phyloP scores from a whole-genome alignment of 2,797 vertebrate genomes.

The Heliangelus exortis region DNA sequence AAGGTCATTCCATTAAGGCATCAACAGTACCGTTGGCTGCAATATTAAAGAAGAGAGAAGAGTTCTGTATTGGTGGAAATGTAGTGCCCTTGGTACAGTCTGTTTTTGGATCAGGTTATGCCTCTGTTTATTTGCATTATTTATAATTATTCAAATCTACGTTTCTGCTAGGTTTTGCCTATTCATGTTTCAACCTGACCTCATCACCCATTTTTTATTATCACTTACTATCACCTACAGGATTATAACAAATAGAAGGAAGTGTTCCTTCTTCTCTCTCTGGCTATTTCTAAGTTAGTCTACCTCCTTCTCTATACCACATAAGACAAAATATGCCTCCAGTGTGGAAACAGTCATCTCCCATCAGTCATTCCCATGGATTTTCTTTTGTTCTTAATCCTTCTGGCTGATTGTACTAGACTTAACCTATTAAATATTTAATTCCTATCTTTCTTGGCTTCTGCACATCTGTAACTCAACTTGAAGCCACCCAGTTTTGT shows the following conservation, averaged over 20 bases:
- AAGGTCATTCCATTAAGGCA: constrained; percentile 53
- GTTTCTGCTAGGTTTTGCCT: background rate
- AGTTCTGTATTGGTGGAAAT: background rate
- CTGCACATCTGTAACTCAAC: constrained; percentile 75
- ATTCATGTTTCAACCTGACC: background rate
- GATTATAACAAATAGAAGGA: background rate
- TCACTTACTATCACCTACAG: background rate
- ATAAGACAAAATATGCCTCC: background rate
- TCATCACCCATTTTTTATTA: background rate
- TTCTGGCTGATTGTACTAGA: constrained; percentile 73
- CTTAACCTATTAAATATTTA: constrained; percentile 83
- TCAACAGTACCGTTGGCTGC: background rate
- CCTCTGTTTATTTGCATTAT: background rate
- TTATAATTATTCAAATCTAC: background rate
- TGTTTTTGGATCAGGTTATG: background rate
- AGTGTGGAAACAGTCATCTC: background rate
- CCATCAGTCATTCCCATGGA: constrained; percentile 76
- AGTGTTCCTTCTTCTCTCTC: background rate
- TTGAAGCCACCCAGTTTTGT: constrained; percentile 45
- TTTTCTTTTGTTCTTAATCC: constrained; percentile 73
- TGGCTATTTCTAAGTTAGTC: background rate
- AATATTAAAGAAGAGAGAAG: constrained; percentile 37
- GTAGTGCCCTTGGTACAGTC: background rate
- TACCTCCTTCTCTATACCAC: background rate
- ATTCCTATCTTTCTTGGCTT: constrained; percentile 75